Evolutionary conservation across 2,888 invertebrate species (phyloP).

Genomic region (Muschampia staudingeri): DNA sequence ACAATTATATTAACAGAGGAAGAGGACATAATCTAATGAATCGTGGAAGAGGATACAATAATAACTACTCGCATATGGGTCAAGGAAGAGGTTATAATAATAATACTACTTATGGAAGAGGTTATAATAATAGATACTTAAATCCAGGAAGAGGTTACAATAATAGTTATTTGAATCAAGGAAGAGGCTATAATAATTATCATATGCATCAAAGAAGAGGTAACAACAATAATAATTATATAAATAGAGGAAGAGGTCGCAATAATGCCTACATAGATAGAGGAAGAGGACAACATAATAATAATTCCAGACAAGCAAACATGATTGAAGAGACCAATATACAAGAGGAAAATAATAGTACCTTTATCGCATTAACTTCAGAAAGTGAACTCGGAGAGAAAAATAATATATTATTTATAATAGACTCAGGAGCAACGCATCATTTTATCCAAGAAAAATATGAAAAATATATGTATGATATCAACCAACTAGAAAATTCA

Average conservation of each 20-base stretch:
- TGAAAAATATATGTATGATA: neutral
- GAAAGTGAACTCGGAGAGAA: neutral
- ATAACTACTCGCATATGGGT: neutral
- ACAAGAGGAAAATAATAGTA: neutral
- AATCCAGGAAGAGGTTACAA: neutral
- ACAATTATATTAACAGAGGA: neutral
- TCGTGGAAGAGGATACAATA: neutral
- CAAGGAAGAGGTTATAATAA: neutral
- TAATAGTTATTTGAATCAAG: neutral
- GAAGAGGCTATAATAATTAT: neutral
- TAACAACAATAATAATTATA: neutral
- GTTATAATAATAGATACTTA: neutral
- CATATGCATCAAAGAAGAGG: too few species aligned
- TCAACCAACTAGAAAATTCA: neutral
- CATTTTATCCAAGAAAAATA: conserved; percentile 1
- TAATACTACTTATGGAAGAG: neutral
- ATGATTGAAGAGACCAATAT: neutral
- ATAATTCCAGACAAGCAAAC: neutral
- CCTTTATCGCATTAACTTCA: neutral
- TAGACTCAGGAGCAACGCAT: neutral
- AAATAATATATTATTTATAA: neutral
- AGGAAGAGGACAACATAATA: neutral
- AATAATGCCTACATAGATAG: neutral
- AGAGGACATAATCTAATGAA: neutral
- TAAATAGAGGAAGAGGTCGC: neutral